Base-by-base conservation (phyloP, 2,113 vertebrate genomes). In the Dasyurus viverrinus region DNA sequence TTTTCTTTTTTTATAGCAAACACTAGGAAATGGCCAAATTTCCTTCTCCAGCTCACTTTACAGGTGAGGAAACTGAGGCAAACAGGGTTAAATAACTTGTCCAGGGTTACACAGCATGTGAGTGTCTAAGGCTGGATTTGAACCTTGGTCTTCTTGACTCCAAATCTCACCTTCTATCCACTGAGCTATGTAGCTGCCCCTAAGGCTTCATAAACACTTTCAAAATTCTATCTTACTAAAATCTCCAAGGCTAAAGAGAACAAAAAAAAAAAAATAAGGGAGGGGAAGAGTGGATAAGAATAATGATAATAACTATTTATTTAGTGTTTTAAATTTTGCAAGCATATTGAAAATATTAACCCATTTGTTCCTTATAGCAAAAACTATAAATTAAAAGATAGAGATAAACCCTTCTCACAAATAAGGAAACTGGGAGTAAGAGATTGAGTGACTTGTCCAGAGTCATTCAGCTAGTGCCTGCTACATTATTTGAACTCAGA, bases 201-300 rank as follows among this genome's bases (percentile, higher is more conserved):
- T 9, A 23, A 55, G 25, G 25, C 46, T 47, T 47, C 42, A 36
- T 47, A 25, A 42, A 89, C 8, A 48, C 14, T 23, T 25, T 89
- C 47, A 89, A 42, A 89, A 89, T 23, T 48, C 22, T 3, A 25
- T 93, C 91, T 60, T 93, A 95, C 93, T 91, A 96, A 95, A 93
- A 89, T 96, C 50, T 91, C 48, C 95, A 93, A 97, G 96, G 95
- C 92, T 92, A 89, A 95, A 22, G 89, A 91, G 84, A 89, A 91
- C 46, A 0, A 1, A 50, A 89, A 92, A 50, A 89, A 92, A 0
- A 96, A 93, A 93, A 94, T 76, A 93, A 95, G 54, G 94, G 90
- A 94, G 54, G 92, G 92, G 46, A 92, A 93, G 54, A 68, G 8
- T 30, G 47, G 91, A 68, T 68, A 11, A 68, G 2, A 68, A 30